phyloP scores from a whole-genome alignment of 2,888 invertebrate genomes.

The Oscheius sp. region DNA sequence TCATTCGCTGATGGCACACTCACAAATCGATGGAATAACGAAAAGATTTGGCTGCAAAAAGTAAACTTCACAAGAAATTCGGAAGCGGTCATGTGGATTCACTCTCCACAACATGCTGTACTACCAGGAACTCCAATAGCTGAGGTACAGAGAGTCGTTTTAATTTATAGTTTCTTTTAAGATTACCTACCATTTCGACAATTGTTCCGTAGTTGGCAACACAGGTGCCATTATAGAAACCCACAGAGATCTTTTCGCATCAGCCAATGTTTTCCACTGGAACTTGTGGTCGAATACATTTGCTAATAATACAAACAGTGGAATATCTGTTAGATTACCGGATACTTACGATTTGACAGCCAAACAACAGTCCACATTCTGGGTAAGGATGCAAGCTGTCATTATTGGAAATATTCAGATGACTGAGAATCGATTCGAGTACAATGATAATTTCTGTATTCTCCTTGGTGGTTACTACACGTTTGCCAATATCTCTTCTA shows the following conservation, averaged over 20 bases:
- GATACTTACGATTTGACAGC: conserved; percentile 70
- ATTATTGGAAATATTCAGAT: conserved; percentile 48
- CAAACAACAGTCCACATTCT: conserved; percentile 59
- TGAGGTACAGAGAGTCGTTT: conserved; percentile 77
- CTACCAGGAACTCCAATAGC: conserved; percentile 78
- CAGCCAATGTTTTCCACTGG: conserved; percentile 97
- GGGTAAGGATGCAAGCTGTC: conserved; percentile 41
- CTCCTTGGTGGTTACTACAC: conserved; percentile 93
- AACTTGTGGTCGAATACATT: conserved; percentile 78
- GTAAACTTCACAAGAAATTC: conserved; percentile 69
- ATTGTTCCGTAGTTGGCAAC: conserved; percentile 87
- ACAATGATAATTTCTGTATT: conserved; percentile 87
- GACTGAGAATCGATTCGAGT: conserved; percentile 79
- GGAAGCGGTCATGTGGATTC: conserved; percentile 72
- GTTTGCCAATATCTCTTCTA: conserved; percentile 86
- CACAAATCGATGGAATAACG: conserved; percentile 67
- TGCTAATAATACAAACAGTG: conserved; percentile 86
- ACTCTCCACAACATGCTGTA: conserved; percentile 71
- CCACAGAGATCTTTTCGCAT: conserved; percentile 86
- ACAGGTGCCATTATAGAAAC: conserved; percentile 82
- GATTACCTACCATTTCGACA: conserved; percentile 88
- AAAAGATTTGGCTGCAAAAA: conserved; percentile 72
- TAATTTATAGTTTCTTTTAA: conserved; percentile 22
- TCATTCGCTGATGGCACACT: conserved; percentile 67
- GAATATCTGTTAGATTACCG: conserved; percentile 88